Conservation (phyloP, 2,888 invertebrate species). For the Prosopocoilus inquinatus region DNA sequence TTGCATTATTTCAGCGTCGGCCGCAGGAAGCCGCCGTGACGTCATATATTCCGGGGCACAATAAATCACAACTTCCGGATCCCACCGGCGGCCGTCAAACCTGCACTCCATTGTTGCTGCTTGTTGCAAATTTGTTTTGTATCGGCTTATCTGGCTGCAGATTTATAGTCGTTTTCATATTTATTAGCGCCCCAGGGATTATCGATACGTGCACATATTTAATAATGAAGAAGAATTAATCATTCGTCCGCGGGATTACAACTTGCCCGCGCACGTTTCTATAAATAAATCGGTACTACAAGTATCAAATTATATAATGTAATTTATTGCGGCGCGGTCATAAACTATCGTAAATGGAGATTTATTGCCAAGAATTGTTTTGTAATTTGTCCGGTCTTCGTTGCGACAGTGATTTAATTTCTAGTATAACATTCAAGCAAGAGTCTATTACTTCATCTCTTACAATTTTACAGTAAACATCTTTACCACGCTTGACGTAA, state of each 20-base stretch:
- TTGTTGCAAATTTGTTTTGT: conserved; percentile 39
- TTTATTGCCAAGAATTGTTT: background rate
- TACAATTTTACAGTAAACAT: too few relatives aligned
- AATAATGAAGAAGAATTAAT: conserved; percentile 10
- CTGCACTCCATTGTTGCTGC: conserved; percentile 37
- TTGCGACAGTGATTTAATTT: background rate
- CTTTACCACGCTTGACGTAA: too few relatives aligned
- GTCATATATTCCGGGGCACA: conserved; percentile 37
- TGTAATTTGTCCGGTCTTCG: background rate
- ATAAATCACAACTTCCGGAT: conserved; percentile 44
- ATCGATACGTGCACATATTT: background rate
- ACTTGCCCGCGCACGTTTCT: background rate
- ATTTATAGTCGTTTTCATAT: conserved; percentile 19
- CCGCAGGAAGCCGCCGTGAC: conserved; percentile 37
- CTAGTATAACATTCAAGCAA: background rate
- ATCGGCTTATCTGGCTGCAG: conserved; percentile 25
- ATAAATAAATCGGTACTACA: background rate
- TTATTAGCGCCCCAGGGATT: conserved; percentile 7
- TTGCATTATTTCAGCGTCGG: conserved; percentile 38
- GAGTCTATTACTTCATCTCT: too few relatives aligned
- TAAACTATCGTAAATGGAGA: background rate
- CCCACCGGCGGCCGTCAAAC: conserved; percentile 9
- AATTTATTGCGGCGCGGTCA: conserved; percentile 1
- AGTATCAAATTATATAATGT: background rate
- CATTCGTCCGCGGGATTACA: conserved; percentile 1